Evolutionary conservation across 2,797 vertebrate genomes (phyloP), one percentile per base, ranked within the genome.

Genomic region (Chelon labrosus): DNA sequence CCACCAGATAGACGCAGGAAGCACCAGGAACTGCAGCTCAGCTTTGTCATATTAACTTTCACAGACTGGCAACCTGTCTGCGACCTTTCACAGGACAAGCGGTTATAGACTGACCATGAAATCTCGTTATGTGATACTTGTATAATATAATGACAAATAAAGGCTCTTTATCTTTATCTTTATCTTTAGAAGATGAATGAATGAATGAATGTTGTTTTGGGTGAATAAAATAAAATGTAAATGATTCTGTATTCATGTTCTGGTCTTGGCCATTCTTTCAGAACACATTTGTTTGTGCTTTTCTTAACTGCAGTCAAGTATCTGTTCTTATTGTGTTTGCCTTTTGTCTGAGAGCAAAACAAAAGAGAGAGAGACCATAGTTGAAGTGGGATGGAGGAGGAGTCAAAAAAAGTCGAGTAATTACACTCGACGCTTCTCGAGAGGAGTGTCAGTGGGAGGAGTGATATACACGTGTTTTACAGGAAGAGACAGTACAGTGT

Each of bases 1-100:
- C 77, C 38, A 69, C 84, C 67, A 73, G 84, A 75, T 82, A 72
- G 44, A 65, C 27, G 37, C 38, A 65, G 39, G 50, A 39, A 0
- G 13, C 20, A 19, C 3, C 14, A 56, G 46, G 0, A 64, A 52
- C 22, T 49, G 41, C 27, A 66, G n/a, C 49, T 47, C n/a, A n/a
- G n/a, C n/a, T n/a, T n/a, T n/a, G n/a, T n/a, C n/a, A n/a, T n/a
- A n/a, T n/a, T n/a, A n/a, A n/a, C n/a, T n/a, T n/a, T n/a, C n/a
- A n/a, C n/a, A n/a, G n/a, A n/a, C n/a, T n/a, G n/a, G n/a, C n/a
- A n/a, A n/a, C n/a, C n/a, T n/a, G n/a, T n/a, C n/a, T n/a, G n/a
- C n/a, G n/a, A n/a, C n/a, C n/a, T n/a, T n/a, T n/a, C n/a, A n/a
- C n/a, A n/a, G n/a, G n/a, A n/a, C n/a, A n/a, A n/a, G n/a, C n/a